phyloP scores from a whole-genome alignment of 1,140 invertebrate species.

The Aphelenchoides fujianensis region DNA sequence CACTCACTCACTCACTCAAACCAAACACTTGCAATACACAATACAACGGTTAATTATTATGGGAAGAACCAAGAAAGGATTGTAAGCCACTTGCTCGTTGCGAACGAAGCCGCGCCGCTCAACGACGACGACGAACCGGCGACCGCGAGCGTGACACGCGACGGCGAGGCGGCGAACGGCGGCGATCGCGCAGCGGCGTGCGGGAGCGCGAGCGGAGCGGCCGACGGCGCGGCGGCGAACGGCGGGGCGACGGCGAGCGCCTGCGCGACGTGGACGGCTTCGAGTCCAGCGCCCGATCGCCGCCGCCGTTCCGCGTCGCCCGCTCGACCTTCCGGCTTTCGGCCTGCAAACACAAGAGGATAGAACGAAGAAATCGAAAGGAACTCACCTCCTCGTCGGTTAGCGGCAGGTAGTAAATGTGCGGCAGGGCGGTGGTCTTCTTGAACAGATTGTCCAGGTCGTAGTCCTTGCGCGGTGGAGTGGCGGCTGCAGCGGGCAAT shows the following conservation, averaged over 20 bases:
- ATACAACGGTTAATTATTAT: too few species aligned
- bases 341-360: not conserved
- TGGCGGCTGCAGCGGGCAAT: too few species aligned
- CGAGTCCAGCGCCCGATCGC: too few species aligned
- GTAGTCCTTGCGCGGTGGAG: too few species aligned
- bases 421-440: not conserved
- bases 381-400: not conserved
- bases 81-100: too few species aligned
- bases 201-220: not conserved
- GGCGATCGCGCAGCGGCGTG: not conserved
- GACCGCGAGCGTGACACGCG: conserved; percentile 8
- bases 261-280: too few species aligned
- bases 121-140: not conserved
- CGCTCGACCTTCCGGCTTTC: not conserved
- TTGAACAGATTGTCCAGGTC: conserved; percentile 11
- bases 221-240: not conserved
- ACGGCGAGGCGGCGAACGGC: not conserved
- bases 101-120: not conserved
- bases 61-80: too few species aligned
- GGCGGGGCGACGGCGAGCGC: not conserved
- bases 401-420: conserved; percentile 16
- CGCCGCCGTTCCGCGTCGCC: not conserved
- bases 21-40: too few species aligned
- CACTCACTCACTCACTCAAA: too few species aligned
- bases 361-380: not conserved